Evolutionary conservation across 2,797 vertebrate species (phyloP).

Genomic region (Vultur gryphus): DNA sequence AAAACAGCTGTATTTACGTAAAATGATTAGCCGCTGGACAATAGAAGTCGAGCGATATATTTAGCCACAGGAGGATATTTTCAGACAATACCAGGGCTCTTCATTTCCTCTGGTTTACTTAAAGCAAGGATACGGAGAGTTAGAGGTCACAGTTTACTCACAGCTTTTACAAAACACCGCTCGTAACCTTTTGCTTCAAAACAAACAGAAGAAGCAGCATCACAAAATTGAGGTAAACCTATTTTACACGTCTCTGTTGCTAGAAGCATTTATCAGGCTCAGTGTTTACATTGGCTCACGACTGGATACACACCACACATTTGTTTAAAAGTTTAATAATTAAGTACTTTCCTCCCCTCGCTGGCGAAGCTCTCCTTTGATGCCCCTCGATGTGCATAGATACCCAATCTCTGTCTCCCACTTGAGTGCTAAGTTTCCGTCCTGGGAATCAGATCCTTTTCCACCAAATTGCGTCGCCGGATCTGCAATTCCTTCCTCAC

Average conservation of each 20-base stretch:
- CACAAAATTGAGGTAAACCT: neutral
- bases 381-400: neutral
- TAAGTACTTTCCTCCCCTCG: neutral
- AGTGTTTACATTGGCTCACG: slow-evolving; percentile 4
- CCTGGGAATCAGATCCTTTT: slow-evolving; percentile 27
- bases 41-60: slow-evolving; percentile 44
- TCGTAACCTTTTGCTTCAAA: slow-evolving; percentile 47
- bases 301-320: neutral
- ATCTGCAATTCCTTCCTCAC: slow-evolving; percentile 46
- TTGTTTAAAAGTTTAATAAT: slow-evolving; percentile 46
- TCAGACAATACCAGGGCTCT: slow-evolving; percentile 66
- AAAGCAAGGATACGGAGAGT: slow-evolving; percentile 63
- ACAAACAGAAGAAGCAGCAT: slow-evolving; percentile 7
- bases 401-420: slow-evolving; percentile 14
- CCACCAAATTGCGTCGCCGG: slow-evolving; percentile 24
- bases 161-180: slow-evolving; percentile 10
- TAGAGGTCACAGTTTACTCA: slow-evolving; percentile 69
- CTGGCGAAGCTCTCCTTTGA: slow-evolving; percentile 14
- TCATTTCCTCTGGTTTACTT: slow-evolving; percentile 72
- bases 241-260: neutral
- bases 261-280: neutral
- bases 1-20: slow-evolving; percentile 33
- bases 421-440: slow-evolving; percentile 22
- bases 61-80: slow-evolving; percentile 69
- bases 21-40: slow-evolving; percentile 34